Percentiles rank a stretch among this genome's conserved stretches.
Evolutionary conservation across 2,888 invertebrate genomes (phyloP).

Genomic region (Eupithecia abbreviata): DNA sequence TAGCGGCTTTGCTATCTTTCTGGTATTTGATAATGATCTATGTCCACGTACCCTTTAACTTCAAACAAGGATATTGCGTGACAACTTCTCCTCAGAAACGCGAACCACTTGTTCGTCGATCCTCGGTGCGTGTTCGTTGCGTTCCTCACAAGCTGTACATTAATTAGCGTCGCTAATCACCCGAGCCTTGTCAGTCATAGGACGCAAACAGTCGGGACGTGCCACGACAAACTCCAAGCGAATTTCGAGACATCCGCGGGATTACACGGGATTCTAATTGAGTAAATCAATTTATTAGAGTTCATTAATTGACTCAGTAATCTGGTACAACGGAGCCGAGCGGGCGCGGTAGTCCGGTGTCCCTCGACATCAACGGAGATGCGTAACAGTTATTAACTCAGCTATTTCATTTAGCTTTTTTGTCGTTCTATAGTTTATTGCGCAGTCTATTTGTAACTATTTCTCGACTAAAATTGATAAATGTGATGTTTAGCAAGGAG

Average conservation of each 20-base stretch:
- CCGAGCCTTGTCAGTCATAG: constrained; percentile 5
- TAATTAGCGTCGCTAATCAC: constrained; percentile 11
- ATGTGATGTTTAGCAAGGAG: not conserved
- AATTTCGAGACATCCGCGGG: constrained; percentile 34
- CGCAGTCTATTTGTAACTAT: not conserved
- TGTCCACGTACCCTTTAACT: not conserved
- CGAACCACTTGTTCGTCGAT: not conserved
- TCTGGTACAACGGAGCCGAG: not conserved
- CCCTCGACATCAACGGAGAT: not conserved
- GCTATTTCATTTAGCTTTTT: not conserved
- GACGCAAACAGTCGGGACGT: constrained; percentile 16
- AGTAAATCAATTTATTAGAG: constrained; percentile 42
- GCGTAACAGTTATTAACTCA: not conserved
- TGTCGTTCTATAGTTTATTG: not conserved
- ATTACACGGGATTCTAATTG: constrained; percentile 36
- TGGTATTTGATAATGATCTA: not conserved
- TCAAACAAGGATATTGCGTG: not conserved
- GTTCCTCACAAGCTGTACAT: constrained; percentile 4
- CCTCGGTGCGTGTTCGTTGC: not conserved
- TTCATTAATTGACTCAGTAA: constrained; percentile 53
- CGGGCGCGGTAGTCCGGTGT: not conserved
- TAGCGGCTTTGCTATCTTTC: not conserved
- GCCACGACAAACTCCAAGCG: constrained; percentile 29
- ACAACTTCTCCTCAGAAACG: not conserved
- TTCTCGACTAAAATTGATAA: not conserved